Base-by-base conservation (phyloP, 2,797 vertebrate species). In the Dicrostonyx torquatus region DNA sequence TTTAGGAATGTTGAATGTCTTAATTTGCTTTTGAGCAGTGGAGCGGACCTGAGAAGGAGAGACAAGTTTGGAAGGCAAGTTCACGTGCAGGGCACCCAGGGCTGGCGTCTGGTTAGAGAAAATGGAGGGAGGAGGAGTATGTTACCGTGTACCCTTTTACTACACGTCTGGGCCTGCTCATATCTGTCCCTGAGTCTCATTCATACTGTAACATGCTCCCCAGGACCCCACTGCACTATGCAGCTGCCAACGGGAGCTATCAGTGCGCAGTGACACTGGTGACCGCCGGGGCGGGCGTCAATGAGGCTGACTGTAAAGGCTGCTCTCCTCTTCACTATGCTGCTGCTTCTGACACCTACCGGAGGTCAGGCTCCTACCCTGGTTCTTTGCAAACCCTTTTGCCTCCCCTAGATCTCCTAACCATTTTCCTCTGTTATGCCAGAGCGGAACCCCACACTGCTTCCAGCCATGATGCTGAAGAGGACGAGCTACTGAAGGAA, bases 1-100 rank as follows among this genome's bases (percentile, higher is more conserved):
- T 40, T 5, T 97, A 99, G 99, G 98, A 99, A 99, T 89, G 99
- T 99, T 98, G 99, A 99, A 99, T 99, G 99, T 99, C 99, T 99
- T 98, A 99, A 99, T 98, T 98, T 99, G 99, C 99, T 99, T 97
- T 99, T 99, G 98, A 99, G 99, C 98, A 99, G 99, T 93, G 99
- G 99, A 98, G 99, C 99, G 93, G 99, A 99, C 98, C 98, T 99
- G 98, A 99, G 99, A 98, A 99, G 99, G 98, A 99, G 99, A 98
- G 99, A 99, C 98, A 99, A 99, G 95, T 99, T 99, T 96, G 99
- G 99, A 98, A 99, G 99, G 99, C 99, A 77, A 68, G 66, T 83
- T 8, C 1, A n/a, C 14, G 8, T 82, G 40, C 3, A 15, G 13
- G 5, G 24, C 31, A 5, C 50, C 26, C 3, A 6, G 2, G 4